These are phyloP conservation scores for Helostoma temminkii DNA, from an alignment of 2,797 vertebrate genomes.

Conservation along the genomic window DNA sequence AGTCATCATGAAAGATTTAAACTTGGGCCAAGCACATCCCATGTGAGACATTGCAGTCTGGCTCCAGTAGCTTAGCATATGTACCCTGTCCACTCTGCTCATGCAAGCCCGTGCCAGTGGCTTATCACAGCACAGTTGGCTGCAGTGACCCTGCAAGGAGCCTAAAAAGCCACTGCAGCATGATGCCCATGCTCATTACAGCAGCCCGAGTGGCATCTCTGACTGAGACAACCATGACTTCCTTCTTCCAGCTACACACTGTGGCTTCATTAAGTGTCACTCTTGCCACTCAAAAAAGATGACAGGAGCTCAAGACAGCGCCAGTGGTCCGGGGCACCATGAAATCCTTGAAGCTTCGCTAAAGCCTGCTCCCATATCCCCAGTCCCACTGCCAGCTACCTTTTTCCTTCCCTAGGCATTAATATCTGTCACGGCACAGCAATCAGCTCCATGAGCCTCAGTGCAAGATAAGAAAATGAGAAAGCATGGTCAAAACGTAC, in stretches of 20 bases:
- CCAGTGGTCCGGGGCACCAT: constrained; percentile 44
- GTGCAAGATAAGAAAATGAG: constrained; percentile 32
- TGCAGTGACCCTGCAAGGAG: constrained; percentile 39
- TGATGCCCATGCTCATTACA: constrained; percentile 60
- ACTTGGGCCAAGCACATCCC: background rate
- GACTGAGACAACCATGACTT: constrained; percentile 45
- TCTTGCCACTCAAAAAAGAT: constrained; percentile 31
- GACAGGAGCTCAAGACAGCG: constrained; percentile 37
- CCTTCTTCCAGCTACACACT: constrained; percentile 20
- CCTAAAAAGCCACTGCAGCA: constrained; percentile 36
- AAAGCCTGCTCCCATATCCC: constrained; percentile 13
- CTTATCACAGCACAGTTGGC: constrained; percentile 40
- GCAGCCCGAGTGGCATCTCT: constrained; percentile 29
- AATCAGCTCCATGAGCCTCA: constrained; percentile 47
- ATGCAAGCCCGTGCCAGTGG: constrained; percentile 22
- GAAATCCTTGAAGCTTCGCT: constrained; percentile 55
- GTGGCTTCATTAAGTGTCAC: constrained; percentile 55
- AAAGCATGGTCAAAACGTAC: constrained; percentile 38
- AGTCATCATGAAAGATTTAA: background rate
- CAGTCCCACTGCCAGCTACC: constrained; percentile 7
- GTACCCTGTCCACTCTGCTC: constrained; percentile 34
- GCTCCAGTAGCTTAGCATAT: constrained; percentile 51
- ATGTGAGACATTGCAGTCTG: constrained; percentile 18
- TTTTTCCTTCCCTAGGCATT: constrained; percentile 51
- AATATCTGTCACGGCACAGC: constrained; percentile 52